These are phyloP conservation scores for Pelobates fuscus DNA, from an alignment of 2,113 vertebrate genomes.

Conservation along the genomic window DNA sequence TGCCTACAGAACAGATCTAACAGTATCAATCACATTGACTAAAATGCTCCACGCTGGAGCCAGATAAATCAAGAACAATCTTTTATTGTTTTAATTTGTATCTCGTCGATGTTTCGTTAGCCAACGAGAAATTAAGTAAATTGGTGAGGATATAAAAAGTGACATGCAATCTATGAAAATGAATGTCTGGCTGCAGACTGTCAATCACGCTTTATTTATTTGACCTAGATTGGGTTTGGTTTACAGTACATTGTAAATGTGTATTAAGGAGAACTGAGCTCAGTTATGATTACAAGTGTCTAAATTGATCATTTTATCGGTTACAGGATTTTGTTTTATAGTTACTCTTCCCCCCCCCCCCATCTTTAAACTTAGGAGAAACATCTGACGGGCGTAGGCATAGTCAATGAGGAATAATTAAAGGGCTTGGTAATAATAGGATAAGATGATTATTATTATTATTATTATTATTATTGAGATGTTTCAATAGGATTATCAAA, in stretches of 20 bases:
- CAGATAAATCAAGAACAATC: constrained; percentile 36
- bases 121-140: constrained; percentile 46
- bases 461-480: no score
- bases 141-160: constrained; percentile 49
- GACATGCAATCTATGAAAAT: constrained; percentile 49
- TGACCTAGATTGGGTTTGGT: constrained; percentile 27
- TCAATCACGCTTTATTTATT: constrained; percentile 31
- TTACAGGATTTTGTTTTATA: constrained; percentile 1
- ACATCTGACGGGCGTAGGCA: no score
- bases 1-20: constrained; percentile 31
- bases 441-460: no score
- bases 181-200: constrained; percentile 21
- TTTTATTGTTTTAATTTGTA: constrained; percentile 50
- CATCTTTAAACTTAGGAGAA: no score
- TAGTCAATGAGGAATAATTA: no score
- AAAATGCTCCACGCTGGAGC: constrained; percentile 19
- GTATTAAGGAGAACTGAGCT: constrained; percentile 7
- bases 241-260: constrained; percentile 41
- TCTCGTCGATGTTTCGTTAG: constrained; percentile 39
- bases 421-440: no score
- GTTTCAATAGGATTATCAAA: no score
- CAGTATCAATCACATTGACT: constrained; percentile 48
- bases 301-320: constrained; percentile 13
- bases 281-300: constrained; percentile 16
- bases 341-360: no score